A percentile compares a stretch with the other conserved stretches of the same genome.
phyloP scores from a whole-genome alignment of 2,888 invertebrate species.

The Cheilosia vernalis region DNA sequence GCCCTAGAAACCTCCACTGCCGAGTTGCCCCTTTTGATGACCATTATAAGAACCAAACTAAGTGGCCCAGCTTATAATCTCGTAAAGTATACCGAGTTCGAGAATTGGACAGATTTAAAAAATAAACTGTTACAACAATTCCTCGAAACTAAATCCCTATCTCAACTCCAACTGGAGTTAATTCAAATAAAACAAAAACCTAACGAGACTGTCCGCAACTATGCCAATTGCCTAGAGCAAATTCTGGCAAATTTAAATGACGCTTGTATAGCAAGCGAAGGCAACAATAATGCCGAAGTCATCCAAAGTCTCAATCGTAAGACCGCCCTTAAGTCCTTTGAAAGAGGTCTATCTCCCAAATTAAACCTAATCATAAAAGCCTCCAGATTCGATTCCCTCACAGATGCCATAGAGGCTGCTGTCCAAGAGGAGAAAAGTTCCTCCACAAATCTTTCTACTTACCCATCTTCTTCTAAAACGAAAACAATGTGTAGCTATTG shows the following conservation, averaged over 20 bases:
- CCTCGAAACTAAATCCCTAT: neutral
- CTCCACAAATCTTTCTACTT: no score
- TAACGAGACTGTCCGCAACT: neutral
- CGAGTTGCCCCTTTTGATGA: neutral
- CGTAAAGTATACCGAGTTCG: neutral
- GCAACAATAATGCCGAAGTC: neutral
- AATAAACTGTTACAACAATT: neutral
- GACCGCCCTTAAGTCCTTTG: slow-evolving; percentile 1
- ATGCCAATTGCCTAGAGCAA: neutral
- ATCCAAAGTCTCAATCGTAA: neutral
- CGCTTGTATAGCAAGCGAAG: neutral
- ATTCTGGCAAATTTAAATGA: neutral
- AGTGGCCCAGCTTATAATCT: neutral
- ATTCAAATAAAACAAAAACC: neutral
- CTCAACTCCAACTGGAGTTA: neutral
- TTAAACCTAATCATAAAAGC: neutral
- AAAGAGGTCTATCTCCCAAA: neutral
- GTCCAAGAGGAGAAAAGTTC: neutral
- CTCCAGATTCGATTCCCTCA: neutral
- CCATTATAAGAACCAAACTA: neutral
- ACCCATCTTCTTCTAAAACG: no score
- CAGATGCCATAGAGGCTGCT: neutral
- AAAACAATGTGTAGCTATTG: no score
- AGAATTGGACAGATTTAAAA: neutral
- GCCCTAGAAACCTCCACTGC: neutral